Percentiles rank a stretch among this genome's conserved stretches.
Conservation (phyloP, 1,140 invertebrate genomes). For the Drosophila pseudoananassae region DNA sequence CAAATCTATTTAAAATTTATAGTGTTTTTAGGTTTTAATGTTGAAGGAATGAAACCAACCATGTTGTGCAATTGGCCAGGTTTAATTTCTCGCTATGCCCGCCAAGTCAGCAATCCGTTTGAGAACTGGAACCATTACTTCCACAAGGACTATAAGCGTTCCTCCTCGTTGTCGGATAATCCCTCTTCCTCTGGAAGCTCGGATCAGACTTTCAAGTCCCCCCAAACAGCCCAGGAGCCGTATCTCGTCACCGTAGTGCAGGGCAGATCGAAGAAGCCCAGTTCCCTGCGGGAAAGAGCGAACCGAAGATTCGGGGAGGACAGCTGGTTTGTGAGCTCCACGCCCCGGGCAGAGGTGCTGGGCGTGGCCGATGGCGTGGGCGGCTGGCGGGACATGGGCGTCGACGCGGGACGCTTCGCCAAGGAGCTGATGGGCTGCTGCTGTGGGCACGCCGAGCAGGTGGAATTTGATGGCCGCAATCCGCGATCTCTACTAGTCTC, state of each 20-base stretch:
- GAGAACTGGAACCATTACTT: neutral
- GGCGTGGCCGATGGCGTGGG: slow-evolving; percentile 69
- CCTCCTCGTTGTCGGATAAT: neutral
- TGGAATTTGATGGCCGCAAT: slow-evolving; percentile 39
- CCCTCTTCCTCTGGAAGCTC: neutral
- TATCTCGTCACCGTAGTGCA: slow-evolving; percentile 55
- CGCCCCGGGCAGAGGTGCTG: slow-evolving; percentile 49
- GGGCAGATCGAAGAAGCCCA: slow-evolving; percentile 34
- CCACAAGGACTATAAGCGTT: neutral
- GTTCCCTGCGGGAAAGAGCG: no score
- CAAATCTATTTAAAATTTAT: neutral
- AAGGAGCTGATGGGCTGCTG: slow-evolving; percentile 56
- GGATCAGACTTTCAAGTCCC: neutral
- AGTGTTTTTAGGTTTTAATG: neutral
- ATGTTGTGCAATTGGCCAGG: neutral
- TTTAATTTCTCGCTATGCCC: neutral
- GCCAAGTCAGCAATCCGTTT: neutral
- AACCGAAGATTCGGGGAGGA: slow-evolving; percentile 55
- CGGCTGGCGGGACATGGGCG: slow-evolving; percentile 49
- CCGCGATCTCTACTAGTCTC: slow-evolving; percentile 40
- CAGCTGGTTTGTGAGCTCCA: slow-evolving; percentile 57
- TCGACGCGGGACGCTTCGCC: slow-evolving; percentile 62
- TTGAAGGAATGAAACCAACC: neutral
- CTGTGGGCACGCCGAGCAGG: slow-evolving; percentile 3
- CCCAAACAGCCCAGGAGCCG: slow-evolving; percentile 22